Evolutionary conservation across 2,888 invertebrate genomes (phyloP).

Genomic region (Saturnia japonica): DNA sequence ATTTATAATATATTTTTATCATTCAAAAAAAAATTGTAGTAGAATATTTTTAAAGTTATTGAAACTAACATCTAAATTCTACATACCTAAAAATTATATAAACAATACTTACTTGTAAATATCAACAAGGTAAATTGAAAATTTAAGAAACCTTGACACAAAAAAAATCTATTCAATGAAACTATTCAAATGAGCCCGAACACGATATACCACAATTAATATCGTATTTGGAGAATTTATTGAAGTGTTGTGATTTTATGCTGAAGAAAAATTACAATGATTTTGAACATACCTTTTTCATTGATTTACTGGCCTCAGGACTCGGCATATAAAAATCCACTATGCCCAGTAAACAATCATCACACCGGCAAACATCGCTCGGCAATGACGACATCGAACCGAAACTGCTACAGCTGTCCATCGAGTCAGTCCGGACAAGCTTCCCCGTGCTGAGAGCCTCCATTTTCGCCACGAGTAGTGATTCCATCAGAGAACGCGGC

Average conservation of each 20-base stretch:
- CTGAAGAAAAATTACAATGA: conserved; percentile 5
- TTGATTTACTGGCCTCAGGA: conserved; percentile 76
- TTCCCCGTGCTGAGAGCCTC: conserved; percentile 84
- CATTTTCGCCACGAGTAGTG: conserved; percentile 90
- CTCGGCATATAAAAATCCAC: conserved; percentile 86
- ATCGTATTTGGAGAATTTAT: background rate
- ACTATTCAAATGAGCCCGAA: too few relatives aligned
- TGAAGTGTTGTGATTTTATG: background rate
- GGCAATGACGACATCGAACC: conserved; percentile 86
- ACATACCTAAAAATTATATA: too few relatives aligned
- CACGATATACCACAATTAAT: too few relatives aligned
- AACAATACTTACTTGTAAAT: too few relatives aligned
- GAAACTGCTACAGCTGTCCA: conserved; percentile 88
- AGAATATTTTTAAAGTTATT: too few relatives aligned
- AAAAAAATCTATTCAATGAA: too few relatives aligned
- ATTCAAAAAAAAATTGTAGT: too few relatives aligned
- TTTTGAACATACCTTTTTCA: conserved; percentile 83
- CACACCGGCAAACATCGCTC: conserved; percentile 90
- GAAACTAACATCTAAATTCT: too few relatives aligned
- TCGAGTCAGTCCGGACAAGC: conserved; percentile 87
- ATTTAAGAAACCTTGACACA: too few relatives aligned
- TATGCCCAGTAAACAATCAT: conserved; percentile 91
- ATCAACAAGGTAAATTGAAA: too few relatives aligned
- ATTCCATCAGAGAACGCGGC: conserved; percentile 91
- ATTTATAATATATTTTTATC: too few relatives aligned